Evolutionary conservation across 2,888 invertebrate genomes (phyloP).

Genomic region (Auanema sp.): DNA sequence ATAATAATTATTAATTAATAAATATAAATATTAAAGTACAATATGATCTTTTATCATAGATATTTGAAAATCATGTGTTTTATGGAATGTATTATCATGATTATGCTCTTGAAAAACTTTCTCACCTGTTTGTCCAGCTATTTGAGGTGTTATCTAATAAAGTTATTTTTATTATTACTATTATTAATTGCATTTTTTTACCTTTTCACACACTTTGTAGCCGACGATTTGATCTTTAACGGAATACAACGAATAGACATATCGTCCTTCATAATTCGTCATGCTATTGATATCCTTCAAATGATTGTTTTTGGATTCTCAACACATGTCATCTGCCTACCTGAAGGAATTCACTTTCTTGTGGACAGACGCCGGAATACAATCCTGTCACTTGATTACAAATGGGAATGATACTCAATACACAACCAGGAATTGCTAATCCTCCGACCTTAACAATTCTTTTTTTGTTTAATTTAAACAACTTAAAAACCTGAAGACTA

Average conservation of each 20-base stretch:
- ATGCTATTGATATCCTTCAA: constrained; percentile 57
- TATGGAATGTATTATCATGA: constrained; percentile 55
- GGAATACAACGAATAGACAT: constrained; percentile 57
- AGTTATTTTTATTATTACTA: background rate
- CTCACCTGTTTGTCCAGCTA: constrained; percentile 58
- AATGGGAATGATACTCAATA: constrained; percentile 48
- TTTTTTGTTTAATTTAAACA: background rate
- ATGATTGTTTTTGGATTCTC: background rate
- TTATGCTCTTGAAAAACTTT: constrained; percentile 52
- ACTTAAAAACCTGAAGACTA: constrained; percentile 44
- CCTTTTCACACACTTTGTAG: constrained; percentile 51
- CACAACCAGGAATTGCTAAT: constrained; percentile 57
- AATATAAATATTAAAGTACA: constrained; percentile 24
- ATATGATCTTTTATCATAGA: constrained; percentile 55
- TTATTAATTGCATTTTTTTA: constrained; percentile 10
- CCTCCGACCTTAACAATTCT: constrained; percentile 38
- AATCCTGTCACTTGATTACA: constrained; percentile 55
- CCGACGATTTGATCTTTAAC: constrained; percentile 56
- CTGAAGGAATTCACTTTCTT: constrained; percentile 54
- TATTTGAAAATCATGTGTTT: constrained; percentile 52
- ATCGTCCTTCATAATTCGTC: constrained; percentile 55
- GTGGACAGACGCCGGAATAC: constrained; percentile 60
- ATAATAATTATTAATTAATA: constrained; percentile 3
- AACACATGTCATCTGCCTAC: constrained; percentile 20
- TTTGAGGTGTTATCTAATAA: constrained; percentile 35